Conservation (phyloP, 2,113 vertebrate species). For the Microtus oregoni region DNA sequence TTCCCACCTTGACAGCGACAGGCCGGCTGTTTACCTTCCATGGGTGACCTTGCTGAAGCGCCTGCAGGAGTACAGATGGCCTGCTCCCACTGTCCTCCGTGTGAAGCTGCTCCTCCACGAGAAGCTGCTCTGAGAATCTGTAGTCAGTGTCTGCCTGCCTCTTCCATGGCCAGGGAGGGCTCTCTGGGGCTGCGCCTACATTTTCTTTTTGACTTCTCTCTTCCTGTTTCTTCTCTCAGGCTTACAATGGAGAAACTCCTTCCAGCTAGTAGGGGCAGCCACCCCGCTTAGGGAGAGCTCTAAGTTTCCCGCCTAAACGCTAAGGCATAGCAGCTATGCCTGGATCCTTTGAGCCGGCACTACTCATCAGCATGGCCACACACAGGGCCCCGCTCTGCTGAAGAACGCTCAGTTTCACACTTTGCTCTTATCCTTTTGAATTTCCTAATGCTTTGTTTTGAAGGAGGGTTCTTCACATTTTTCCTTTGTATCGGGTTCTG, state of each 20-base stretch:
- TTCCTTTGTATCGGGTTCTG: neutral
- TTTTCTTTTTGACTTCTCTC: neutral
- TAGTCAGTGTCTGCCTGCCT: neutral
- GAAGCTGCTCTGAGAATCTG: neutral
- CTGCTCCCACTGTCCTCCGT: rapidly evolving
- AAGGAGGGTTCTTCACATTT: neutral
- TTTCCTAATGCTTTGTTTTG: neutral
- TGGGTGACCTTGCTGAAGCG: neutral
- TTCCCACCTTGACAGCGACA: neutral
- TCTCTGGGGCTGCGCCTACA: neutral
- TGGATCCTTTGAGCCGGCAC: neutral
- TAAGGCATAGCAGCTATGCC: neutral
- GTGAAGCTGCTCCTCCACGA: neutral
- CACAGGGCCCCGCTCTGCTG: neutral
- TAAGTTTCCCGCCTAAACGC: neutral
- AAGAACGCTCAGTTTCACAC: neutral
- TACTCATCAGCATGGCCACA: neutral
- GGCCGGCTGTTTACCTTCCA: neutral
- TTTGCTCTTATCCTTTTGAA: neutral
- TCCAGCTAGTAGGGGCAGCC: neutral
- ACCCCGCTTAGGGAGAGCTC: neutral
- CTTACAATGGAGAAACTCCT: neutral
- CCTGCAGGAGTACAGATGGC: too few relatives aligned
- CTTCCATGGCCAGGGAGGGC: neutral
- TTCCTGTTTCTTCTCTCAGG: neutral